Evolutionary conservation across 2,797 vertebrate genomes (phyloP).

Genomic region (Sebastes trivittatus): DNA sequence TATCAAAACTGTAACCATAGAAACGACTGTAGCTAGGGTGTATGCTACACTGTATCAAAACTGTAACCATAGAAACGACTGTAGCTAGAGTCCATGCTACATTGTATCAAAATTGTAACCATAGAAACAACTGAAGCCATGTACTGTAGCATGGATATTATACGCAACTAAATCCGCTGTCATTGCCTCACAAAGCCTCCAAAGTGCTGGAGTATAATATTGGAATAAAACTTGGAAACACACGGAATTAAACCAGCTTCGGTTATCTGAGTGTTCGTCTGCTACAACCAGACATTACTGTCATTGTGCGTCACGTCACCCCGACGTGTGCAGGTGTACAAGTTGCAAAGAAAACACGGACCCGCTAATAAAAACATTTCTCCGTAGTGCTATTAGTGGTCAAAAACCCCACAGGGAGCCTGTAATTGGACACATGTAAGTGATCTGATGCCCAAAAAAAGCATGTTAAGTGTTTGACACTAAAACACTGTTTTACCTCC

Average conservation of each 20-base stretch:
- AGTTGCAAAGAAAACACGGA: not conserved
- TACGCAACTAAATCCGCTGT: not conserved
- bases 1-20: not conserved
- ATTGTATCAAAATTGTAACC: not conserved
- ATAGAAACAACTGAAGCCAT: not conserved
- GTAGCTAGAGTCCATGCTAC: not conserved
- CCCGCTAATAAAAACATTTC: not conserved
- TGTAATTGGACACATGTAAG: not conserved
- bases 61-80: not conserved
- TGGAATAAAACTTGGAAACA: not conserved
- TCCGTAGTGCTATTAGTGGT: too few species aligned
- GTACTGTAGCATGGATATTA: too few species aligned
- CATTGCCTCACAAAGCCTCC: not conserved
- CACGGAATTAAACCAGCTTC: too few species aligned
- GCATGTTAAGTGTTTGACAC: not conserved
- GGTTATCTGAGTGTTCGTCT: not conserved
- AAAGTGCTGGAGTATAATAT: not conserved
- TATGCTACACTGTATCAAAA: not conserved
- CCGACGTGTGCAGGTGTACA: not conserved
- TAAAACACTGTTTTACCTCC: not conserved
- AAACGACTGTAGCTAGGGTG: not conserved
- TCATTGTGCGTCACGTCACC: not conserved
- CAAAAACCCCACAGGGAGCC: not conserved
- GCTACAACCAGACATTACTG: not conserved
- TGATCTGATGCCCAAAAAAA: not conserved